A percentile compares a stretch with the other conserved stretches of the same genome.
phyloP scores from a whole-genome alignment of 2,113 vertebrate genomes.

The Heptranchias perlo region DNA sequence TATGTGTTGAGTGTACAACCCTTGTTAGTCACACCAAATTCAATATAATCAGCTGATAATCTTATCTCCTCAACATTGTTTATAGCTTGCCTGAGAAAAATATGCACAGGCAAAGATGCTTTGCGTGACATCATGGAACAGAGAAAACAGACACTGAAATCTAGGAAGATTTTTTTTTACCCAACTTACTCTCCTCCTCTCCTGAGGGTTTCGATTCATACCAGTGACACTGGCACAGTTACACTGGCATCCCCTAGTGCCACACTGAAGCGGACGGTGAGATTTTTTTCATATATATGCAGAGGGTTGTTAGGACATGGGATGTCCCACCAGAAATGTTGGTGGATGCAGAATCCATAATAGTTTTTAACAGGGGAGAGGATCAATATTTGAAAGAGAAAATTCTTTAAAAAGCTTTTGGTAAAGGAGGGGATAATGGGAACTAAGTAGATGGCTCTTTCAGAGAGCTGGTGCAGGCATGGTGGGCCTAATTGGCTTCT shows the following conservation, averaged over 20 bases:
- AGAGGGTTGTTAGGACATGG: not conserved
- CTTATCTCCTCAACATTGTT: slow-evolving; percentile 21
- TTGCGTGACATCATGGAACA: not conserved
- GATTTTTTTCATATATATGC: not conserved
- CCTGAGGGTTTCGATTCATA: too few relatives aligned
- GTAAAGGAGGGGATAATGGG: too few relatives aligned
- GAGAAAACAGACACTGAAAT: not conserved
- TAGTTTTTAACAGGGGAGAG: not conserved
- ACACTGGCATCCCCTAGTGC: not conserved
- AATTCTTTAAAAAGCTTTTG: too few relatives aligned
- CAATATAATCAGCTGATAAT: slow-evolving; percentile 21
- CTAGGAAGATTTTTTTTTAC: not conserved
- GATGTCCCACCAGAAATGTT: not conserved
- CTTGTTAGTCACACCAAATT: slow-evolving; percentile 32
- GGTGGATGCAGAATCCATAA: not conserved
- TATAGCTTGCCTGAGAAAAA: not conserved
- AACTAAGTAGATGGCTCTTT: not conserved
- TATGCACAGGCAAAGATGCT: not conserved
- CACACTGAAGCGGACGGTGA: not conserved
- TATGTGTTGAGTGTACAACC: slow-evolving; percentile 13
- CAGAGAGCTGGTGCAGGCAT: not conserved
- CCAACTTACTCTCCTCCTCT: not conserved
- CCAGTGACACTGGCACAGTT: not conserved
- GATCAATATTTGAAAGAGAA: not conserved
- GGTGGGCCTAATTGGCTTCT: not conserved